Percentiles rank a stretch among this genome's conserved stretches.
These are phyloP conservation scores for Mugil cephalus DNA, from an alignment of 2,113 vertebrate genomes.

Conservation along the genomic window DNA sequence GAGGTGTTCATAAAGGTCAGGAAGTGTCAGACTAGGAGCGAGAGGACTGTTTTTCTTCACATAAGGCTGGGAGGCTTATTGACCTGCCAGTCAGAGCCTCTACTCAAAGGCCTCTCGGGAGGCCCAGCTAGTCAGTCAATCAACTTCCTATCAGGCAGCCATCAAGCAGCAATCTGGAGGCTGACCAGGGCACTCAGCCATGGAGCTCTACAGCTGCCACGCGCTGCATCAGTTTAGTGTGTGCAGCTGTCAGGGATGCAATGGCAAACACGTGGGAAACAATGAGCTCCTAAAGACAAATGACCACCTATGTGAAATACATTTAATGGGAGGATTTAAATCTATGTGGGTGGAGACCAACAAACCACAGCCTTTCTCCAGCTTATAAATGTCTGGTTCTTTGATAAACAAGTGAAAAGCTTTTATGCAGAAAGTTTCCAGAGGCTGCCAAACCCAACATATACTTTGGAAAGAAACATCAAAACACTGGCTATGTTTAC, in stretches of 20 bases:
- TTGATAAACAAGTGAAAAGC: not conserved
- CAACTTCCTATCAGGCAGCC: constrained; percentile 80
- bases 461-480: too few species aligned
- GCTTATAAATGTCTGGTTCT: not conserved
- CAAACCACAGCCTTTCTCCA: not conserved
- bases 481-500: too few species aligned
- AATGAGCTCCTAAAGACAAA: not conserved
- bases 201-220: constrained; percentile 63
- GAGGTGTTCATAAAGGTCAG: constrained; percentile 63
- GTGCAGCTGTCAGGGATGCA: not conserved
- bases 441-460: not conserved
- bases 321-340: too few species aligned
- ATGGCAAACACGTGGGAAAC: constrained; percentile 13
- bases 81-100: constrained; percentile 81
- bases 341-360: not conserved
- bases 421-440: not conserved
- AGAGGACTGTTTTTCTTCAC: constrained; percentile 62
- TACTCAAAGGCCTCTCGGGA: constrained; percentile 62
- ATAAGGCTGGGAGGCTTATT: constrained; percentile 73
- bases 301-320: not conserved
- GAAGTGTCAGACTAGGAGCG: constrained; percentile 51
- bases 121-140: constrained; percentile 78
- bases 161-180: constrained; percentile 75
- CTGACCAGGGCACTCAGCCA: constrained; percentile 61
- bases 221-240: constrained; percentile 14